Evolutionary conservation across 2,113 vertebrate genomes (phyloP).

Genomic region (Cathartes aura): DNA sequence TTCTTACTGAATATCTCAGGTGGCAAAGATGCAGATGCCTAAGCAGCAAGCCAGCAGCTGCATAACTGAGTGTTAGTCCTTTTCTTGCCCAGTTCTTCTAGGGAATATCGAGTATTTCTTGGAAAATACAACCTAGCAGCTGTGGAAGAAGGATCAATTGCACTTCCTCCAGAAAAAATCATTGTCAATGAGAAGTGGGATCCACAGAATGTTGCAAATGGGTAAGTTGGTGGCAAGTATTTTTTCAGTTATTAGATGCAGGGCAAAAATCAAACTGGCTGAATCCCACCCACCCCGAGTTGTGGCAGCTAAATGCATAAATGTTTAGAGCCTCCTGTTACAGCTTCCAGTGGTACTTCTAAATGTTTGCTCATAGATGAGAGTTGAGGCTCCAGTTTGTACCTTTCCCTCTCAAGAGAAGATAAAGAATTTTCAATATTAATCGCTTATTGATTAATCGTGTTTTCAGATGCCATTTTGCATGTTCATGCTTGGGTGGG

Average conservation of each 20-base stretch:
- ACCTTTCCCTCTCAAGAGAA: not conserved
- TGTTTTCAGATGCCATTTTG: not conserved
- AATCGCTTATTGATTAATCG: not conserved
- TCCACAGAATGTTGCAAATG: not conserved
- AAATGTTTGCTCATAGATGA: not conserved
- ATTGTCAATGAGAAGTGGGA: constrained; percentile 83
- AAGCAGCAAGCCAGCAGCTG: not conserved
- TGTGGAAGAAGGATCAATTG: constrained; percentile 62
- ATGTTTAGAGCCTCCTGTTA: not conserved
- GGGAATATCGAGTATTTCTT: constrained; percentile 78
- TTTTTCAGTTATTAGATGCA: not conserved
- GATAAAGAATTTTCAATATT: not conserved
- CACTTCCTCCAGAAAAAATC: constrained; percentile 67
- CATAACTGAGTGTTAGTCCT: not conserved
- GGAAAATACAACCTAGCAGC: constrained; percentile 81
- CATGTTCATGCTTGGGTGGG: not conserved
- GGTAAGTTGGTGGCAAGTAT: constrained; percentile 30
- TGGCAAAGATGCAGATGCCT: not conserved
- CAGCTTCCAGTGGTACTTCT: not conserved
- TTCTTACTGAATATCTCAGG: not conserved
- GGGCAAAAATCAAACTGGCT: not conserved
- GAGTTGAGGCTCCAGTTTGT: not conserved
- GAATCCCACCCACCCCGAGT: not conserved
- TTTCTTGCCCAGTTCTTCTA: constrained; percentile 17
- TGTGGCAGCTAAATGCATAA: not conserved